A percentile compares a stretch with the other conserved stretches of the same genome.
phyloP scores from a whole-genome alignment of 2,797 vertebrate species.

The Onychomys torridus region DNA sequence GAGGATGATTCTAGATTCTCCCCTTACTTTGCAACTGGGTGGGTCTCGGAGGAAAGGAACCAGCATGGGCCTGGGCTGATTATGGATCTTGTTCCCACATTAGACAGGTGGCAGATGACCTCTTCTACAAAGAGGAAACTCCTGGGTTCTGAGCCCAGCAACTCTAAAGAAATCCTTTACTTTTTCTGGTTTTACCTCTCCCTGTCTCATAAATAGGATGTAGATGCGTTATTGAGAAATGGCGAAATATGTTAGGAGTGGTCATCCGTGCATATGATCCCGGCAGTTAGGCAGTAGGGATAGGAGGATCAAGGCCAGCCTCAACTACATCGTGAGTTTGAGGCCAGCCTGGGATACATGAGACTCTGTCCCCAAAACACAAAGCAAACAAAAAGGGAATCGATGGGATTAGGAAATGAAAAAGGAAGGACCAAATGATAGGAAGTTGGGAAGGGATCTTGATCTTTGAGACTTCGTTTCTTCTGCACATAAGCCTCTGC shows the following conservation, averaged over 20 bases:
- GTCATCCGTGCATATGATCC: neutral
- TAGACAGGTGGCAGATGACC: neutral
- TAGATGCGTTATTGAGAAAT: neutral
- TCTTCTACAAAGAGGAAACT: neutral
- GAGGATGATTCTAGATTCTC: neutral
- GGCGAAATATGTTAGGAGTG: neutral
- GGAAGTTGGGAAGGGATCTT: neutral
- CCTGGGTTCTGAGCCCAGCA: slow-evolving; percentile 19
- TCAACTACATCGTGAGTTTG: neutral
- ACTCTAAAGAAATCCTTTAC: neutral
- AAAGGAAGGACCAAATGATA: neutral
- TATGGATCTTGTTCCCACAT: neutral
- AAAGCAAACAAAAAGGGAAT: neutral
- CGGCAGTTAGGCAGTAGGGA: neutral
- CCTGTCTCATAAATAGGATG: slow-evolving; percentile 23
- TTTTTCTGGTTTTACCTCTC: slow-evolving; percentile 46
- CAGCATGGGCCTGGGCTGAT: neutral
- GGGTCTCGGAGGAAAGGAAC: neutral
- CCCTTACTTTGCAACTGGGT: neutral
- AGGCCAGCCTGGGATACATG: neutral
- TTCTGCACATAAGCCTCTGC: neutral
- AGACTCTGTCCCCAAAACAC: neutral
- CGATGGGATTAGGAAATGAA: neutral
- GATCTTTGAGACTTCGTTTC: neutral
- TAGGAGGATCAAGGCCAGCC: neutral